A percentile compares a stretch with the other conserved stretches of the same genome.
These are phyloP conservation scores for Motacilla alba DNA, from an alignment of 2,113 vertebrate genomes.

Conservation along the genomic window DNA sequence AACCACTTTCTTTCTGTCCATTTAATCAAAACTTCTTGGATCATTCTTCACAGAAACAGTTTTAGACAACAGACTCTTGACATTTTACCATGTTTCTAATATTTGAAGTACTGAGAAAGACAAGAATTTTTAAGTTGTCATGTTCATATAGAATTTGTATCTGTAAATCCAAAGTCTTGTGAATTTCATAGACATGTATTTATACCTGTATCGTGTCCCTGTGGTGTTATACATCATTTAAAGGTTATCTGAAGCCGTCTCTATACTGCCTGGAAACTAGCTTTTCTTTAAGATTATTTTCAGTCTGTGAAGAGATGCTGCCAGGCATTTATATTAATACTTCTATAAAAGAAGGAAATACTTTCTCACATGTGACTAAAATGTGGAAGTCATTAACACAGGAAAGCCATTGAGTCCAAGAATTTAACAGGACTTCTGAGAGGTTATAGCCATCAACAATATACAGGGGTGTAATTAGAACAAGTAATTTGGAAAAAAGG, in stretches of 20 bases:
- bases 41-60: not conserved
- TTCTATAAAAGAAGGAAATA: slow-evolving; percentile 8
- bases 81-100: not conserved
- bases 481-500: not conserved
- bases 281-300: not conserved
- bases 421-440: slow-evolving; percentile 1
- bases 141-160: not conserved
- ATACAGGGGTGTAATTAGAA: not conserved
- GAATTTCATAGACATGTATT: not conserved
- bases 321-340: not conserved
- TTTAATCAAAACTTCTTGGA: not conserved
- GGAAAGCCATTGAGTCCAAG: not conserved
- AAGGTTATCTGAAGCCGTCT: not conserved
- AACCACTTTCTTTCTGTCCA: not conserved
- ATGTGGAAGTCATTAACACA: slow-evolving; percentile 39
- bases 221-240: not conserved
- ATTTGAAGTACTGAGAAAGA: not conserved
- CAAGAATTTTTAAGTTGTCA: not conserved
- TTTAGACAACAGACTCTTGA: not conserved
- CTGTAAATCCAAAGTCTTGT: not conserved
- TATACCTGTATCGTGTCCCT: not conserved
- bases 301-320: not conserved
- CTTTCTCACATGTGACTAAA: not conserved
- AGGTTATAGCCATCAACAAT: not conserved
- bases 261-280: not conserved